Conservation (phyloP, 2,113 vertebrate genomes). For the Psammodynastes pulverulentus region DNA sequence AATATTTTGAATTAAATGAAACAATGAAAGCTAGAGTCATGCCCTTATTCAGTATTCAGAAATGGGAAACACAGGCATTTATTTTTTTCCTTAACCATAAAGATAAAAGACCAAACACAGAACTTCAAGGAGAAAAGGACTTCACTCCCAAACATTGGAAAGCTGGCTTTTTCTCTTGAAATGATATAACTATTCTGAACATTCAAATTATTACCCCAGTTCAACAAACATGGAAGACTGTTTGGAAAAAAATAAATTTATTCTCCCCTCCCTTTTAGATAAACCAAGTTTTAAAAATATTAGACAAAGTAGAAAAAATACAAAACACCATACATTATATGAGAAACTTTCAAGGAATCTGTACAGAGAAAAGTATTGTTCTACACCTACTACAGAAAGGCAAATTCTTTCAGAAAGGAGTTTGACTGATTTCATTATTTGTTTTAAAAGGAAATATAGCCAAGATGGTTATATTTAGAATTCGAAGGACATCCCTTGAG, state of each 20-base stretch:
- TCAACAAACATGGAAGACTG: neutral
- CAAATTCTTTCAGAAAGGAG: constrained; percentile 1
- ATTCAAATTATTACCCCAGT: neutral
- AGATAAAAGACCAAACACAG: neutral
- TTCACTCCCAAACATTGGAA: neutral
- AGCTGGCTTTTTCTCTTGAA: neutral
- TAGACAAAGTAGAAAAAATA: neutral
- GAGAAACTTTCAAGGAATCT: neutral
- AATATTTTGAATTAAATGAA: neutral
- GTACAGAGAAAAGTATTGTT: neutral
- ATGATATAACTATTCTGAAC: neutral
- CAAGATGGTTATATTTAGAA: constrained; percentile 22
- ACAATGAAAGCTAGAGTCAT: neutral
- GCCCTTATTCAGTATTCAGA: neutral
- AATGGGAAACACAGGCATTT: neutral
- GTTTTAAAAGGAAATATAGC: constrained; percentile 6
- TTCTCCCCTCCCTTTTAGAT: neutral
- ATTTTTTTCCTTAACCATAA: neutral
- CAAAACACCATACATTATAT: neutral
- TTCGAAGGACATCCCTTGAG: neutral
- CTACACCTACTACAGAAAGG: neutral
- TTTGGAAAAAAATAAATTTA: neutral
- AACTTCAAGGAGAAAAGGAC: neutral
- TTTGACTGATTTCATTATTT: neutral
- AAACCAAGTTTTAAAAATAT: neutral